Percentiles rank a stretch among this genome's conserved stretches.
phyloP scores from a whole-genome alignment of 2,888 invertebrate species.

The Carabus problematicus region DNA sequence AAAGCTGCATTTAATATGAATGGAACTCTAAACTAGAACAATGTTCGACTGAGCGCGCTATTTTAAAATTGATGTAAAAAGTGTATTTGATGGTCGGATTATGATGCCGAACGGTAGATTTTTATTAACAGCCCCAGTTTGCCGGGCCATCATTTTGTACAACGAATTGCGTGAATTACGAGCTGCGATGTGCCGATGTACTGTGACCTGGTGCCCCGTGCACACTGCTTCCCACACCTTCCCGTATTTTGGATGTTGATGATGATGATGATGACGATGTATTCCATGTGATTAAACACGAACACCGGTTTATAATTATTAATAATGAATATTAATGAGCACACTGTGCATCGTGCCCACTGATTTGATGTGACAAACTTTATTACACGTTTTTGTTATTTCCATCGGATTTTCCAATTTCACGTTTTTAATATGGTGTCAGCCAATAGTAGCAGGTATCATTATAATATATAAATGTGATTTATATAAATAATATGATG shows the following conservation, averaged over 20 bases:
- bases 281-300: slow-evolving; percentile 34
- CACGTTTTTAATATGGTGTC: neutral
- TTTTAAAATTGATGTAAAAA: slow-evolving; percentile 51
- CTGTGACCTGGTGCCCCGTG: neutral
- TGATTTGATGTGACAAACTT: slow-evolving; percentile 7
- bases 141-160: neutral
- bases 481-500: too few relatives aligned
- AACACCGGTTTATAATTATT: slow-evolving; percentile 35
- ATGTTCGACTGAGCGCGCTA: slow-evolving; percentile 32
- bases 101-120: slow-evolving; percentile 27
- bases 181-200: too few relatives aligned
- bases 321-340: slow-evolving; percentile 36
- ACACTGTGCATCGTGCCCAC: neutral
- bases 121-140: slow-evolving; percentile 27
- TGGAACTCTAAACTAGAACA: slow-evolving; percentile 43
- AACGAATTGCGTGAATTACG: too few relatives aligned
- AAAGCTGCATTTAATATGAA: slow-evolving; percentile 43
- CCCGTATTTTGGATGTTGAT: slow-evolving; percentile 15
- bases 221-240: slow-evolving; percentile 25
- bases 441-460: neutral
- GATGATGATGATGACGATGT: slow-evolving; percentile 1
- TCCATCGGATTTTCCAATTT: too few relatives aligned
- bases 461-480: neutral
- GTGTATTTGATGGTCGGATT: slow-evolving; percentile 45
- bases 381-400: slow-evolving; percentile 30